These are phyloP conservation scores for Porites lutea DNA, from an alignment of 64 coral and sea anemone genomes.

Conservation along the genomic window DNA sequence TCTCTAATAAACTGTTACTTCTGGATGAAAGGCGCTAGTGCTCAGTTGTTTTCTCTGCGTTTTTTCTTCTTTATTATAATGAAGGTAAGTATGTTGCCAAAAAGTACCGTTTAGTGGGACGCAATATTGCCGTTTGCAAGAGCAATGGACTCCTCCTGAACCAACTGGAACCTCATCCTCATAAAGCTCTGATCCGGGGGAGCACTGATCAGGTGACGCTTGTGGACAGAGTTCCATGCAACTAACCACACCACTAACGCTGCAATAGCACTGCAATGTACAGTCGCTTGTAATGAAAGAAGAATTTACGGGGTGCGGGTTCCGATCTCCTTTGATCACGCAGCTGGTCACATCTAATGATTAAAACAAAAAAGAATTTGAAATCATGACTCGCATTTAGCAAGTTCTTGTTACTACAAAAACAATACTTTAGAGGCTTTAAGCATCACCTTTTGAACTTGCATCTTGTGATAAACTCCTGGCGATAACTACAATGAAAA, in stretches of 20 bases:
- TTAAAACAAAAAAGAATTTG: neutral
- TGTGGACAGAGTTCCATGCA: slow-evolving; percentile 46
- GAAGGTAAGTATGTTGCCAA: neutral
- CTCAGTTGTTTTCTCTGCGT: neutral
- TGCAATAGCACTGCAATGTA: slow-evolving; percentile 35
- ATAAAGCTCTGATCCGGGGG: slow-evolving; percentile 29
- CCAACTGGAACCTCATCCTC: neutral
- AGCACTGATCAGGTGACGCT: neutral
- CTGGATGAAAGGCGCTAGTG: neutral
- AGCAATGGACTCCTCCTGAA: slow-evolving; percentile 25
- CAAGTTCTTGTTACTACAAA: neutral
- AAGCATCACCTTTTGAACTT: slow-evolving; percentile 44
- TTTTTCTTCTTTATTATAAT: no score
- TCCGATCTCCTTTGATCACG: neutral
- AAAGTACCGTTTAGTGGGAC: slow-evolving; percentile 20
- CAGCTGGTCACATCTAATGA: slow-evolving; percentile 15
- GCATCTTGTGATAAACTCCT: slow-evolving; percentile 10
- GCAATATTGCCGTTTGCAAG: slow-evolving; percentile 45
- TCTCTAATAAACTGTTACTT: no score
- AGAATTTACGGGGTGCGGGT: slow-evolving; percentile 19
- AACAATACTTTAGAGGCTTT: neutral
- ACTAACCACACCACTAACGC: neutral
- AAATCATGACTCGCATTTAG: neutral
- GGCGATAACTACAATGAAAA: slow-evolving; percentile 26
- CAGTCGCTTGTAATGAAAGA: slow-evolving; percentile 33